Percentiles rank a stretch among this genome's conserved stretches.
Evolutionary conservation across 2,797 vertebrate species (phyloP).

Genomic region (Salarias fasciatus): DNA sequence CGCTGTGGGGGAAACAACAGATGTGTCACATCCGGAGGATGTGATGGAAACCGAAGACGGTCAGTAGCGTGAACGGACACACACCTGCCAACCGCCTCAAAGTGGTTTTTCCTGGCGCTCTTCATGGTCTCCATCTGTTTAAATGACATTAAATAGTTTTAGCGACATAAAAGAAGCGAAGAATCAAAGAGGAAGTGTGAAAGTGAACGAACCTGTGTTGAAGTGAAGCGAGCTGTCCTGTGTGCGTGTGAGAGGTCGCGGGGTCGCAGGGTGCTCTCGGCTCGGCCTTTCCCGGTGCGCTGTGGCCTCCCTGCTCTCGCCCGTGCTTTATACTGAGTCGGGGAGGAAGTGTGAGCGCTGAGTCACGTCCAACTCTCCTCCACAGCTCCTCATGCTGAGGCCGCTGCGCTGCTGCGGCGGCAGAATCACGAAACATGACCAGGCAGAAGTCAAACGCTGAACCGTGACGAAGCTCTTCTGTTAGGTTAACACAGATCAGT

Average conservation of each 20-base stretch:
- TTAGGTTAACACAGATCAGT: no score
- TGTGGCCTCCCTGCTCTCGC: slow-evolving; percentile 15
- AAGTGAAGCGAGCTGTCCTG: background rate
- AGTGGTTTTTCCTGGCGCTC: slow-evolving; percentile 48
- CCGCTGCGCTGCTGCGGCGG: slow-evolving; percentile 20
- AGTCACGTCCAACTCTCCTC: slow-evolving; percentile 24
- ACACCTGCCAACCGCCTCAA: slow-evolving; percentile 64
- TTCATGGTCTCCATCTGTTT: slow-evolving; percentile 62
- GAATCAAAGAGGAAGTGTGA: background rate
- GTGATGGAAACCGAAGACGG: background rate
- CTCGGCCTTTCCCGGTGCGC: background rate
- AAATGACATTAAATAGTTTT: background rate
- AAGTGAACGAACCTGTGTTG: slow-evolving; percentile 20
- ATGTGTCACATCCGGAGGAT: no score
- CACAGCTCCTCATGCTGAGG: slow-evolving; percentile 66
- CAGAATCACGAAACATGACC: slow-evolving; percentile 56
- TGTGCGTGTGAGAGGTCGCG: no score
- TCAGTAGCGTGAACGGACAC: background rate
- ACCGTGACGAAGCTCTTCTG: no score
- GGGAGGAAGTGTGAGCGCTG: slow-evolving; percentile 71
- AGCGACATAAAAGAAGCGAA: background rate
- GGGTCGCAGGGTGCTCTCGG: no score
- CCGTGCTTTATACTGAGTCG: slow-evolving; percentile 62
- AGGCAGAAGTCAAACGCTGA: slow-evolving; percentile 29
- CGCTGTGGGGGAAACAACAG: slow-evolving; percentile 55